Evolutionary conservation across 1,140 invertebrate genomes (phyloP).

Genomic region (Tenebrio molitor): DNA sequence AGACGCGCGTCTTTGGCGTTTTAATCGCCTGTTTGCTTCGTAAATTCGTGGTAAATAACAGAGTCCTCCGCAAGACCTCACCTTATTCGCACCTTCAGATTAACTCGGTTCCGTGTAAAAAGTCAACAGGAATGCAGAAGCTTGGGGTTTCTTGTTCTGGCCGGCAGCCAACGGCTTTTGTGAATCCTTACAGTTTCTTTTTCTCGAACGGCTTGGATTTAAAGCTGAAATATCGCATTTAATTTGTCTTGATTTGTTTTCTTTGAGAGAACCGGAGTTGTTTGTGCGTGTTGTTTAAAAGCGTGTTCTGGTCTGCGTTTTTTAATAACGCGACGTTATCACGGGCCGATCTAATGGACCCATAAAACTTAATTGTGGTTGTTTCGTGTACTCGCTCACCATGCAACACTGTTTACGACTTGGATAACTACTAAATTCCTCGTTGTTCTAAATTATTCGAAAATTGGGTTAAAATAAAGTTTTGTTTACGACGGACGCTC

Average conservation of each 20-base stretch:
- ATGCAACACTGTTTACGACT: too few relatives aligned
- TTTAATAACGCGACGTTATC: too few relatives aligned
- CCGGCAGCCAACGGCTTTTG: slow-evolving; percentile 15
- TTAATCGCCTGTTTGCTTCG: not conserved
- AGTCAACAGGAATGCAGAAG: not conserved
- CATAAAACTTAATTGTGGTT: too few relatives aligned
- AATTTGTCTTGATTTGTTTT: slow-evolving; percentile 31
- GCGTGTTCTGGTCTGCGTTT: too few relatives aligned
- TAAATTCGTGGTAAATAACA: not conserved
- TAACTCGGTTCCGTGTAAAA: not conserved
- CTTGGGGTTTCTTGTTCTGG: slow-evolving; percentile 14
- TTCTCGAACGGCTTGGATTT: slow-evolving; percentile 3
- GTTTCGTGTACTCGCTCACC: too few relatives aligned
- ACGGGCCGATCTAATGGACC: too few relatives aligned
- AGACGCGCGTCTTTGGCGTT: not conserved
- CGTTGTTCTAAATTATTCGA: too few relatives aligned
- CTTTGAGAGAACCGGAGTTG: slow-evolving; percentile 2
- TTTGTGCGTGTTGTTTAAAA: not conserved
- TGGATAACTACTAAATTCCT: too few relatives aligned
- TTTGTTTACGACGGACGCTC: too few relatives aligned
- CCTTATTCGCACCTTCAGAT: not conserved
- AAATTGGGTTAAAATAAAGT: too few relatives aligned
- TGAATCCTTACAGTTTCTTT: slow-evolving; percentile 13
- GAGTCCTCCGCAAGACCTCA: not conserved
- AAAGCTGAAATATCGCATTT: slow-evolving; percentile 11